Conservation (phyloP, 2,797 vertebrate species). For the Paratrypauchen microcephalus region DNA sequence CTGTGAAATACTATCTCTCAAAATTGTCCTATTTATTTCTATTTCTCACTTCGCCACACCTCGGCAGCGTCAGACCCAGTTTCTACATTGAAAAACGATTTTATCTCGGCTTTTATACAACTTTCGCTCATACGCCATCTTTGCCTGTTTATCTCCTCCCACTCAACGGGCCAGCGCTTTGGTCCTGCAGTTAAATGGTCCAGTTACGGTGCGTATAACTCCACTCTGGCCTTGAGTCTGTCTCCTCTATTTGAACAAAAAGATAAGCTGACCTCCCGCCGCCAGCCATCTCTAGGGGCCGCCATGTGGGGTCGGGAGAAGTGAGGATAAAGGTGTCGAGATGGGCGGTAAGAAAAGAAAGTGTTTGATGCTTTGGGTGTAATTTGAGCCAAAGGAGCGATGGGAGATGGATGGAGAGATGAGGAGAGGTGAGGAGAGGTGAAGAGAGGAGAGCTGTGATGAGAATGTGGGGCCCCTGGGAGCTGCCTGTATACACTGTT, state of each 20-base stretch:
- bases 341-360: slow-evolving; percentile 14
- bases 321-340: slow-evolving; percentile 13
- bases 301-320: slow-evolving; percentile 25
- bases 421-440: slow-evolving; percentile 28
- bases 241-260: slow-evolving; percentile 31
- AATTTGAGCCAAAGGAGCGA: slow-evolving; percentile 45
- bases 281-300: slow-evolving; percentile 14
- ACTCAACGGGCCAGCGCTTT: slow-evolving; percentile 9
- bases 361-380: slow-evolving; percentile 40
- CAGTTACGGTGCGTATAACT: slow-evolving; percentile 24
- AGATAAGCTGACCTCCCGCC: slow-evolving; percentile 45
- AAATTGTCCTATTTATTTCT: neutral
- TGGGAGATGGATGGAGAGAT: slow-evolving; percentile 28
- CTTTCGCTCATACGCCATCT: neutral
- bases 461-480: slow-evolving; percentile 61
- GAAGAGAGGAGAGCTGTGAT: slow-evolving; percentile 52
- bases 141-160: slow-evolving; percentile 11
- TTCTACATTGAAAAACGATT: neutral
- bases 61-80: neutral
- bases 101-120: neutral
- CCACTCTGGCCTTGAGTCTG: slow-evolving; percentile 23
- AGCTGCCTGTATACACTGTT: slow-evolving; percentile 61
- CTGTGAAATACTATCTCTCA: neutral
- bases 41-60: neutral
- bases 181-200: slow-evolving; percentile 37